Conservation (phyloP, 1,140 invertebrate species). For the Neotoxoptera formosana region DNA sequence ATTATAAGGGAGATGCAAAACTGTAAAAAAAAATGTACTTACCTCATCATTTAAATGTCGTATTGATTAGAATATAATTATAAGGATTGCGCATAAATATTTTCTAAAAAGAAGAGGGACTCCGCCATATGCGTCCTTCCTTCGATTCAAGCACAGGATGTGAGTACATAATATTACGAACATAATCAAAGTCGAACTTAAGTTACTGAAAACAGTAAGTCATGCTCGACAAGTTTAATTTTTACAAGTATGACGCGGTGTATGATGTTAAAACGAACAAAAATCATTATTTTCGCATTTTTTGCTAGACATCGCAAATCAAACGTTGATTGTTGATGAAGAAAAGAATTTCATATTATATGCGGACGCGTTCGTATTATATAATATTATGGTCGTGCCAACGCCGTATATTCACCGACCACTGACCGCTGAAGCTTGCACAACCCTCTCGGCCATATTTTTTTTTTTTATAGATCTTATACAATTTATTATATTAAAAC, state of each 20-base stretch:
- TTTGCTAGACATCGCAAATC: neutral
- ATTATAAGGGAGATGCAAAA: too few relatives aligned
- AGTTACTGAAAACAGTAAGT: neutral
- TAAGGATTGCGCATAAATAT: too few relatives aligned
- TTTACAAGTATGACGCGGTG: neutral
- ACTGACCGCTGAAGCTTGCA: neutral
- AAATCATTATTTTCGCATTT: neutral
- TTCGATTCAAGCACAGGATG: neutral
- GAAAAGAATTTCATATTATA: neutral
- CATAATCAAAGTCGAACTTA: neutral
- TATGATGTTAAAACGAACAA: neutral
- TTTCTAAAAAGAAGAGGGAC: too few relatives aligned
- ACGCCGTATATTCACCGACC: neutral
- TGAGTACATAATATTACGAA: neutral
- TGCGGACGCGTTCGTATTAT: neutral
- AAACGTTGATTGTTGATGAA: neutral
- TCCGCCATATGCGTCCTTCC: too few relatives aligned
- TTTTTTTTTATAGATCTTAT: neutral
- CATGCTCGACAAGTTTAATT: neutral
- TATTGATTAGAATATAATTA: too few relatives aligned
- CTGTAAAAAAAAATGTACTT: too few relatives aligned
- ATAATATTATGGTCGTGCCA: neutral
- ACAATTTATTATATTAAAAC: neutral
- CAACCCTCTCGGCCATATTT: neutral
- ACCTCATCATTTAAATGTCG: too few relatives aligned